Percentiles rank a stretch among this genome's conserved stretches.
These are phyloP conservation scores for Drosophila stalkeri DNA, from an alignment of 2,888 invertebrate genomes.

Conservation along the genomic window DNA sequence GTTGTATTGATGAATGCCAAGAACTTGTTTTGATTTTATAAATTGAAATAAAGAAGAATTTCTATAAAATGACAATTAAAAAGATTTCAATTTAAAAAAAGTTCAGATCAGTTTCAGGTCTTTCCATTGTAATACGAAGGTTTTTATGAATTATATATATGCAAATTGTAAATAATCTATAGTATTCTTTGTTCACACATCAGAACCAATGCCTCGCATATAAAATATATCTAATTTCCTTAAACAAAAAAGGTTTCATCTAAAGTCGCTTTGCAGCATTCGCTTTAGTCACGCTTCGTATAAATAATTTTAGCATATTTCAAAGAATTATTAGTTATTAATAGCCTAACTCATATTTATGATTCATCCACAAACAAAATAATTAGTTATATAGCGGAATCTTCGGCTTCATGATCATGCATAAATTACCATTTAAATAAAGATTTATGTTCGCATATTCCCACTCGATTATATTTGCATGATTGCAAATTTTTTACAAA, in stretches of 20 bases:
- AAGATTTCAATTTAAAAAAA: neutral
- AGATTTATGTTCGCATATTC: slow-evolving; percentile 8
- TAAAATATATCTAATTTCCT: neutral
- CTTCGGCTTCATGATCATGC: slow-evolving; percentile 3
- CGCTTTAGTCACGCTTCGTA: neutral
- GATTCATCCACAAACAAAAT: slow-evolving; percentile 2
- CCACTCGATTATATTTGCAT: slow-evolving; percentile 8
- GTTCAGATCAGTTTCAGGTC: neutral
- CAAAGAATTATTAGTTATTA: neutral
- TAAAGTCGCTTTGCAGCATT: neutral
- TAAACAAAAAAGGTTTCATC: neutral
- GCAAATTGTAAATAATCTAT: too few species aligned
- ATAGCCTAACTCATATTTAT: neutral
- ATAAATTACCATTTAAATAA: slow-evolving; percentile 44
- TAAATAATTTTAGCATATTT: neutral
- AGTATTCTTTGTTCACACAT: neutral
- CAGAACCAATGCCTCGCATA: neutral
- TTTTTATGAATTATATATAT: too few species aligned
- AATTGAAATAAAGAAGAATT: neutral
- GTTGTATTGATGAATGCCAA: neutral
- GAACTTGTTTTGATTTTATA: neutral
- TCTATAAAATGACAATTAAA: neutral
- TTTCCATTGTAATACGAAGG: too few species aligned
- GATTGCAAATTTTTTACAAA: neutral
- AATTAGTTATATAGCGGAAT: slow-evolving; percentile 6